Conservation (phyloP, 2,113 vertebrate species). For the human (Homo sapiens) region GRCh38 chr6:95001501-95002000, state of each 20-base stretch:
- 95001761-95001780: neutral
- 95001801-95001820: neutral
- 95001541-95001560: neutral
- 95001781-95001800: neutral
- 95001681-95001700: neutral
- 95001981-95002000: neutral
- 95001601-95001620: neutral
- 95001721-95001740: neutral
- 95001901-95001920: neutral
- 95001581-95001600: neutral
- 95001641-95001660: neutral
- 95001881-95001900: neutral
- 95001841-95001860: neutral
- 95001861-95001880: neutral
- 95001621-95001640: neutral
- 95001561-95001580: neutral
- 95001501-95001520: neutral
- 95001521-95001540: neutral
- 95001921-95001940: neutral
- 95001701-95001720: neutral
- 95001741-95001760: neutral
- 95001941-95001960: neutral
- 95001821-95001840: neutral
- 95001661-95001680: neutral
- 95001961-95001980: neutral